These are phyloP conservation scores for Ypsolopha scabrella DNA, from an alignment of 2,888 invertebrate species.

Conservation along the genomic window DNA sequence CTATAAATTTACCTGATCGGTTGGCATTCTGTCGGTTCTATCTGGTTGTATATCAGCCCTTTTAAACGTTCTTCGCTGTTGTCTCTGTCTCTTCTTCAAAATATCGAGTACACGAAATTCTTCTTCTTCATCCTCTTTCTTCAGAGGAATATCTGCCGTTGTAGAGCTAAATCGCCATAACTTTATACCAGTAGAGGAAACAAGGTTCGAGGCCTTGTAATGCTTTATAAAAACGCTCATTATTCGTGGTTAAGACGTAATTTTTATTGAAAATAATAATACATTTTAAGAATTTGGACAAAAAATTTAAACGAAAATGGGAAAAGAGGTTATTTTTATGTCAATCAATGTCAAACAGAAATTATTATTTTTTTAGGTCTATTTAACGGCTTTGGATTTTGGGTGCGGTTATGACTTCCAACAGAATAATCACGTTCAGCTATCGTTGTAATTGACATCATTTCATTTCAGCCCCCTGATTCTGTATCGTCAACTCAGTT, in stretches of 20 bases:
- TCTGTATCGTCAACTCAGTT: too few relatives aligned
- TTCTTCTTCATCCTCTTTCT: slow-evolving; percentile 41
- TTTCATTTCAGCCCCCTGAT: too few relatives aligned
- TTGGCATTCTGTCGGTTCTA: slow-evolving; percentile 50
- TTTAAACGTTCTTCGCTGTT: slow-evolving; percentile 26
- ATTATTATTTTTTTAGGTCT: too few relatives aligned
- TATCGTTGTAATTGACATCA: too few relatives aligned
- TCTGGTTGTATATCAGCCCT: slow-evolving; percentile 50
- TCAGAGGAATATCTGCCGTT: slow-evolving; percentile 29
- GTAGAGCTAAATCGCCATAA: slow-evolving; percentile 53
- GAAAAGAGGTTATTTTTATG: too few relatives aligned
- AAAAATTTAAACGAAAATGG: too few relatives aligned
- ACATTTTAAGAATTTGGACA: too few relatives aligned
- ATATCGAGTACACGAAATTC: slow-evolving; percentile 68
- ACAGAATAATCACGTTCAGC: too few relatives aligned
- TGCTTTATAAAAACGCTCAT: slow-evolving; percentile 53
- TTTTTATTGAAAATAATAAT: too few relatives aligned
- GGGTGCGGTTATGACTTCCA: too few relatives aligned
- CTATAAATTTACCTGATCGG: slow-evolving; percentile 39
- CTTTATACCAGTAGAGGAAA: slow-evolving; percentile 29
- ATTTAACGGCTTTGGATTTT: too few relatives aligned
- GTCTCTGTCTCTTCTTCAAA: slow-evolving; percentile 39
- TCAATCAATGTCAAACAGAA: too few relatives aligned
- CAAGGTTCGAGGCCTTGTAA: slow-evolving; percentile 28
- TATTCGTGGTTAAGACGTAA: slow-evolving; percentile 12